phyloP scores from a whole-genome alignment of 2,797 vertebrate genomes.

The Cynodonichthys magdalenae region DNA sequence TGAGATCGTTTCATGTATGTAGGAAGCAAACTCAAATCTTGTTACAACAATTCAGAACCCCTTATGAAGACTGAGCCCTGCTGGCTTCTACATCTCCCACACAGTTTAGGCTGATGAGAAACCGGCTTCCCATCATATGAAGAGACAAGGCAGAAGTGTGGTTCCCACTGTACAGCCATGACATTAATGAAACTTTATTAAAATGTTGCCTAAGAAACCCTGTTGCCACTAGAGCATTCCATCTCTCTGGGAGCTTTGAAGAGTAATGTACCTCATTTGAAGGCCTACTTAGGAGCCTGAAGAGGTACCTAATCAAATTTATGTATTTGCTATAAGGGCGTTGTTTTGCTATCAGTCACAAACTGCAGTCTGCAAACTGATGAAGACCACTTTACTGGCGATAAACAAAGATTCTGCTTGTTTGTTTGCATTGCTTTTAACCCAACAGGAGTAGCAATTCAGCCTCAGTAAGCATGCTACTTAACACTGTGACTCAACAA shows the following conservation, averaged over 20 bases:
- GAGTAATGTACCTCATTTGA: conserved; percentile 50
- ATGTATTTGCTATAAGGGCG: conserved; percentile 44
- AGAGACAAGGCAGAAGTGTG: conserved; percentile 21
- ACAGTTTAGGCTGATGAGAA: conserved; percentile 51
- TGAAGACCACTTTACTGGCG: conserved; percentile 30
- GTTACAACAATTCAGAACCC: conserved; percentile 51
- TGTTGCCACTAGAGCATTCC: conserved; percentile 35
- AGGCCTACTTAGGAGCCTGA: conserved; percentile 55
- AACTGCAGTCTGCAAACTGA: conserved; percentile 25
- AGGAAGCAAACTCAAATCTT: conserved; percentile 46
- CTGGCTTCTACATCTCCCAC: conserved; percentile 46
- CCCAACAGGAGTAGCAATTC: conserved; percentile 44
- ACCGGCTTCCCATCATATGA: conserved; percentile 33
- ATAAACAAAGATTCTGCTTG: conserved; percentile 26
- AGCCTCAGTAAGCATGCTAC: background rate
- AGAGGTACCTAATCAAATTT: conserved; percentile 63
- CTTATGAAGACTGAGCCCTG: conserved; percentile 37
- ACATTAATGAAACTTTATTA: conserved; percentile 70
- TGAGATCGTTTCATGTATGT: conserved; percentile 47
- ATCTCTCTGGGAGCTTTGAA: conserved; percentile 20
- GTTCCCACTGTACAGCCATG: conserved; percentile 46
- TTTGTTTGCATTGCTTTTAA: conserved; percentile 57
- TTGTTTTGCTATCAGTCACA: conserved; percentile 45
- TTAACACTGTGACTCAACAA: conserved; percentile 13
- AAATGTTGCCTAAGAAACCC: conserved; percentile 51